Evolutionary conservation across 2,113 vertebrate species (phyloP).

Genomic region (Corynorhinus townsendii): DNA sequence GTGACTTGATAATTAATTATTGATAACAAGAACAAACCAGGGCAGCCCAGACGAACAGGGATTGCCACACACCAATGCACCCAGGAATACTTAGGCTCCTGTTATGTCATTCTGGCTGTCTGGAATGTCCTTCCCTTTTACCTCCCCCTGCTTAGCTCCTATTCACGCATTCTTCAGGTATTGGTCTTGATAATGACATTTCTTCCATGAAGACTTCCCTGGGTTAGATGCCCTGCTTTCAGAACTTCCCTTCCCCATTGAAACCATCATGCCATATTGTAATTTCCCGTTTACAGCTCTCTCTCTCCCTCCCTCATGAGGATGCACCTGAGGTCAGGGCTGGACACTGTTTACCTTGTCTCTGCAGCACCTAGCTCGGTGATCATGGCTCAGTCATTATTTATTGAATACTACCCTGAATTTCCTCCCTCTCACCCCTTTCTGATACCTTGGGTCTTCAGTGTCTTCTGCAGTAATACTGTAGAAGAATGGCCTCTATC

Average conservation of each 20-base stretch:
- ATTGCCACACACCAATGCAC: not conserved
- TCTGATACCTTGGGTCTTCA: not conserved
- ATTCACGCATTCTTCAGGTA: not conserved
- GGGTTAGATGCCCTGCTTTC: not conserved
- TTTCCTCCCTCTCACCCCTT: too few species aligned
- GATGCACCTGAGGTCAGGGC: too few species aligned
- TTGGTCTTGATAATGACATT: not conserved
- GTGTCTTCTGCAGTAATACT: not conserved
- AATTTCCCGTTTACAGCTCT: not conserved
- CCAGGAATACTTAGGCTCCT: not conserved
- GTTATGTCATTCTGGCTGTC: not conserved
- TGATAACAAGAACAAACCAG: not conserved
- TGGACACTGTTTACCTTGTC: not conserved
- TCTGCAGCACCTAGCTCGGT: not conserved
- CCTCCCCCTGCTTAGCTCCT: not conserved
- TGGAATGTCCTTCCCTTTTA: not conserved
- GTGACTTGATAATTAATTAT: not conserved
- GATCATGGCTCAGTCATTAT: not conserved
- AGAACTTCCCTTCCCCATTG: not conserved
- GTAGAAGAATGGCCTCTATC: not conserved
- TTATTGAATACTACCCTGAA: not conserved
- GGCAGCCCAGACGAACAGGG: not conserved
- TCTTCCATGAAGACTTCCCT: not conserved
- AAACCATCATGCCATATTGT: not conserved
- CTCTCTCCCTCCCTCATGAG: not conserved